Evolutionary conservation across 2,888 invertebrate genomes (phyloP).

Genomic region (Drosophila atroscutellata): DNA sequence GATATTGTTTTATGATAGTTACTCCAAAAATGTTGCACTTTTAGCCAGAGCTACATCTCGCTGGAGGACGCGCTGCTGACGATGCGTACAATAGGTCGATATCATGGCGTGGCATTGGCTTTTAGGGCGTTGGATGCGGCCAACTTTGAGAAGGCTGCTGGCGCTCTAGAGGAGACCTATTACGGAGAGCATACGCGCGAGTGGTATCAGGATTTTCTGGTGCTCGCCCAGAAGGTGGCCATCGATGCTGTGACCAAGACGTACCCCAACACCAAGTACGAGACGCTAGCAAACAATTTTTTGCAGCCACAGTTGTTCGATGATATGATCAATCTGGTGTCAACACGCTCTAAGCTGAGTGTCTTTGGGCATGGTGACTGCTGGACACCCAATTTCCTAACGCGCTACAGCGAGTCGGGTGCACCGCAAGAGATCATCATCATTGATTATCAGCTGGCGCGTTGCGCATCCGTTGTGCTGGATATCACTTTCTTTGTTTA

Average conservation of each 20-base stretch:
- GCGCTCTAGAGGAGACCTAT: slow-evolving; percentile 86
- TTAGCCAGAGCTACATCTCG: slow-evolving; percentile 62
- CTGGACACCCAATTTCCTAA: slow-evolving; percentile 91
- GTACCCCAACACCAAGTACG: slow-evolving; percentile 87
- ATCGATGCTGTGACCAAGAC: slow-evolving; percentile 88
- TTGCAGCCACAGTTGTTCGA: slow-evolving; percentile 86
- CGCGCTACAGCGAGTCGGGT: slow-evolving; percentile 82
- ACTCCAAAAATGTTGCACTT: neutral
- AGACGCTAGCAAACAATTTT: slow-evolving; percentile 86
- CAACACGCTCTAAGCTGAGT: slow-evolving; percentile 84
- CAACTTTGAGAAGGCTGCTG: slow-evolving; percentile 85
- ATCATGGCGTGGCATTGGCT: slow-evolving; percentile 87
- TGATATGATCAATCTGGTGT: slow-evolving; percentile 84
- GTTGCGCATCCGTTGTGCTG: slow-evolving; percentile 78
- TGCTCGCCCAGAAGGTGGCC: slow-evolving; percentile 86
- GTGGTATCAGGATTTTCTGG: slow-evolving; percentile 87
- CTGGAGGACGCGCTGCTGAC: slow-evolving; percentile 86
- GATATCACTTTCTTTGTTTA: slow-evolving; percentile 86
- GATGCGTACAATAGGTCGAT: slow-evolving; percentile 86
- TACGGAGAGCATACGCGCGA: slow-evolving; percentile 86
- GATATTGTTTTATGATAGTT: neutral
- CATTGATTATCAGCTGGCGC: slow-evolving; percentile 90
- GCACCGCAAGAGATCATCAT: slow-evolving; percentile 85
- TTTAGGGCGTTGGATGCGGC: slow-evolving; percentile 86
- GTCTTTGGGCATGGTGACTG: slow-evolving; percentile 90